Base-by-base conservation (phyloP, 2,888 invertebrate genomes). In the Oeneis ivallda region DNA sequence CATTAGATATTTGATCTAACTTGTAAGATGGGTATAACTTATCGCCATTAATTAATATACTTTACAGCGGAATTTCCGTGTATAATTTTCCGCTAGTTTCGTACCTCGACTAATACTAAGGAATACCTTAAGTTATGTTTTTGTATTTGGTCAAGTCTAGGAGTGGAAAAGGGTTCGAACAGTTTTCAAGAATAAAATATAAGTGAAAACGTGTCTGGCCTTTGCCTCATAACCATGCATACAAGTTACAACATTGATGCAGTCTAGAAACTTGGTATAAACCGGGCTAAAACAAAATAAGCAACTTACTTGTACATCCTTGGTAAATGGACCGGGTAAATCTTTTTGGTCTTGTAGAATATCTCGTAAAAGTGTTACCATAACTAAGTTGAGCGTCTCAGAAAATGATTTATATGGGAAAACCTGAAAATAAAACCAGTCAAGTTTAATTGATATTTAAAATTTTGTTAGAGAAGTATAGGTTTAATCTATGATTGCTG, bases 391-490 rank as follows among this genome's bases (percentile, higher is more conserved):
- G 64, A 99, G 92, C 0, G 98, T 98, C 87, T 99, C 99, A 67
- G 98, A 98, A 81, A 98, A 98, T 0, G 97, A 97, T 79, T 96
- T 96, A 87, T 99, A 99, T 0, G 98, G 98, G 81, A 98, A 98
- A 58, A 96, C 94, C 86, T 95, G 93, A 56, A 80, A 79, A 69
- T 11, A 52, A 53, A 8, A 41, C 19, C 15, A 17, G 56, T 43
- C 10, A 45, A 56, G 13, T 41, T 50, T 62, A 13, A 52, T 43
- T 13, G 13, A 2, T 41, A 4, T 13, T 13, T 5, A 43, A 43
- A 4, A 4, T 43, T n/a, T n/a, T n/a, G n/a, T 26, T 26, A 0
- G 26, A 26, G 26, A 26, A 26, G 1, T 26, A 26, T 26, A 26
- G 2, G 26, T 26, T 26, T 5, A 26, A 5, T 26, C 26, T 26